Conservation (phyloP, 2,113 vertebrate species). For the Dasypus novemcinctus region DNA sequence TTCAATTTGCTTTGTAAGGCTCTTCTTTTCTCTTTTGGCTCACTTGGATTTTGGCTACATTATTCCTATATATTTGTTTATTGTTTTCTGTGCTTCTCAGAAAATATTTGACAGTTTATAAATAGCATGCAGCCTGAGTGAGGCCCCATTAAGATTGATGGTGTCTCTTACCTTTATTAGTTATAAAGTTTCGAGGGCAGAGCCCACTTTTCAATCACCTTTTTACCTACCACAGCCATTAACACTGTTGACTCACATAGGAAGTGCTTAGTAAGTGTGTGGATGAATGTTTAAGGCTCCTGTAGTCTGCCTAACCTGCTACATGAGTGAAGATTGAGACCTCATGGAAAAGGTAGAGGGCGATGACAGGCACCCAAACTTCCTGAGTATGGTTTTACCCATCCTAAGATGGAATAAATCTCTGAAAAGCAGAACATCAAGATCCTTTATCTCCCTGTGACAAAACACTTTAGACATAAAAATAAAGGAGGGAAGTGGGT, state of each 20-base stretch:
- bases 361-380: not conserved
- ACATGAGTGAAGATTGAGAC: not conserved
- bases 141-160: not conserved
- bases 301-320: not conserved
- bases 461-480: not conserved
- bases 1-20: constrained; percentile 8
- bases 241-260: not conserved
- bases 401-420: not conserved
- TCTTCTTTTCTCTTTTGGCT: constrained; percentile 9
- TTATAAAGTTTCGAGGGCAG: not conserved
- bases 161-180: not conserved
- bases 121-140: not conserved
- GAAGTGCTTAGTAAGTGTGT: not conserved
- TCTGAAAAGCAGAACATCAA: not conserved
- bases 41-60: not conserved
- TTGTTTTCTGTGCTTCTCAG: not conserved
- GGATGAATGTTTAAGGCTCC: not conserved
- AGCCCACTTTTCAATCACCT: not conserved
- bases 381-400: not conserved
- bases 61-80: not conserved
- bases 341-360: not conserved
- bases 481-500: not conserved
- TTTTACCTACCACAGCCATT: not conserved
- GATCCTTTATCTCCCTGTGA: not conserved
- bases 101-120: not conserved